Evolutionary conservation across 2,888 invertebrate species (phyloP).

Genomic region (Conus canariensis): DNA sequence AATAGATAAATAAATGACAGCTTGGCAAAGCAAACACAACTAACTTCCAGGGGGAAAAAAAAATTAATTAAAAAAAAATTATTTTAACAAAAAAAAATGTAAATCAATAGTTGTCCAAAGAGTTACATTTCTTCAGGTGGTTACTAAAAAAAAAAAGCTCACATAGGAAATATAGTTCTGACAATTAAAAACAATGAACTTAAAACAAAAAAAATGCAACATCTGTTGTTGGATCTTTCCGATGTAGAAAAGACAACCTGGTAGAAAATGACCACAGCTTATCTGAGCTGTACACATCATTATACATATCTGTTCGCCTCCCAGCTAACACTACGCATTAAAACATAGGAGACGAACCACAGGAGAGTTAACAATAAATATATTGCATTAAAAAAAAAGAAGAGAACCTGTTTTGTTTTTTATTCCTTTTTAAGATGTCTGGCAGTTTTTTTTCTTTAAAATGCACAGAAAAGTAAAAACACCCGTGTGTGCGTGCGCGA

Average conservation of each 20-base stretch:
- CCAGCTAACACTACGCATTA: neutral
- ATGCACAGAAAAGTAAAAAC: neutral
- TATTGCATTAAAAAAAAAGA: conserved; percentile 28
- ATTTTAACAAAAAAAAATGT: too few species aligned
- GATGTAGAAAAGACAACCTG: too few species aligned
- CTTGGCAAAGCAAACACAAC: neutral
- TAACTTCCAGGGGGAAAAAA: neutral
- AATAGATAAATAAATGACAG: neutral
- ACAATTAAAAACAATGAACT: too few species aligned
- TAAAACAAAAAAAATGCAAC: too few species aligned
- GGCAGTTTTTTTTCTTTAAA: neutral
- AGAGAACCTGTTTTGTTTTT: too few species aligned
- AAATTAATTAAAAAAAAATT: neutral
- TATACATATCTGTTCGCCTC: neutral
- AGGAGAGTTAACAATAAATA: neutral
- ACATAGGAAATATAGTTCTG: too few species aligned
- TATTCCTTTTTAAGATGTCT: neutral
- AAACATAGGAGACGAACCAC: neutral
- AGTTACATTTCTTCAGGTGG: too few species aligned
- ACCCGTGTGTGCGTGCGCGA: conserved; percentile 26
- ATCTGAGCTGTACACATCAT: neutral
- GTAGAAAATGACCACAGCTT: neutral
- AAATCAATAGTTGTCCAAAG: too few species aligned
- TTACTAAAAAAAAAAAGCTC: neutral
- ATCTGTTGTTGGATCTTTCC: too few species aligned